Conservation (phyloP, 2,888 invertebrate genomes). For the Scrobipalpa costella region DNA sequence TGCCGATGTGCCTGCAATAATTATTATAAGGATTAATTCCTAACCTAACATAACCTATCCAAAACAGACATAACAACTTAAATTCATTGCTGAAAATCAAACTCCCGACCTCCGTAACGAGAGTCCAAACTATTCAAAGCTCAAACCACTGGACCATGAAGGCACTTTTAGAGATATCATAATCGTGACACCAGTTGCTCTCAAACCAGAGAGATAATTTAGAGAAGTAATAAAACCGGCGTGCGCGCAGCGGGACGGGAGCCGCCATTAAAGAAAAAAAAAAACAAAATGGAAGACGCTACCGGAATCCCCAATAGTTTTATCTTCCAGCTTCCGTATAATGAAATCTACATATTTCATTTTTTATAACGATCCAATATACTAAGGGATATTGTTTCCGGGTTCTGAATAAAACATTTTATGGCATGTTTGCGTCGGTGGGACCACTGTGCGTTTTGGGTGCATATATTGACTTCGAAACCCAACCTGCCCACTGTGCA, state of each 20-base stretch:
- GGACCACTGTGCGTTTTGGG: constrained; percentile 44
- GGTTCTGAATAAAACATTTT: constrained; percentile 74
- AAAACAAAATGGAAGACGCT: constrained; percentile 26
- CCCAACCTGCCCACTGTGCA: constrained; percentile 47
- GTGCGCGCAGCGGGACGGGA: constrained; percentile 22
- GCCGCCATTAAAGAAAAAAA: constrained; percentile 26
- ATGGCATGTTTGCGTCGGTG: constrained; percentile 64
- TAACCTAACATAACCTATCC: too few relatives aligned
- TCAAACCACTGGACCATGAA: too few relatives aligned
- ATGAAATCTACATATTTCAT: constrained; percentile 35
- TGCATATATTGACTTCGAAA: constrained; percentile 71
- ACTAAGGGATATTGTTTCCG: constrained; percentile 66
- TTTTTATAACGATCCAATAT: constrained; percentile 56
- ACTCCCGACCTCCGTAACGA: too few relatives aligned
- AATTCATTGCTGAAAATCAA: too few relatives aligned
- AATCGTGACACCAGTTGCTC: constrained; percentile 14
- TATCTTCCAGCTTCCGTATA: constrained; percentile 29
- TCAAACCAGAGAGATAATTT: constrained; percentile 13
- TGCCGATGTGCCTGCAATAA: too few relatives aligned
- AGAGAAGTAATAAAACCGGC: constrained; percentile 13
- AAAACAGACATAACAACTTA: too few relatives aligned
- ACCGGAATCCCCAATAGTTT: constrained; percentile 32
- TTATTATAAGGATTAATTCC: too few relatives aligned
- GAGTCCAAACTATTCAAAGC: too few relatives aligned
- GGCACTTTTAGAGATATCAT: constrained; percentile 12